phyloP scores from a whole-genome alignment of 2,113 vertebrate genomes.

The Oxyruncus cristatus region DNA sequence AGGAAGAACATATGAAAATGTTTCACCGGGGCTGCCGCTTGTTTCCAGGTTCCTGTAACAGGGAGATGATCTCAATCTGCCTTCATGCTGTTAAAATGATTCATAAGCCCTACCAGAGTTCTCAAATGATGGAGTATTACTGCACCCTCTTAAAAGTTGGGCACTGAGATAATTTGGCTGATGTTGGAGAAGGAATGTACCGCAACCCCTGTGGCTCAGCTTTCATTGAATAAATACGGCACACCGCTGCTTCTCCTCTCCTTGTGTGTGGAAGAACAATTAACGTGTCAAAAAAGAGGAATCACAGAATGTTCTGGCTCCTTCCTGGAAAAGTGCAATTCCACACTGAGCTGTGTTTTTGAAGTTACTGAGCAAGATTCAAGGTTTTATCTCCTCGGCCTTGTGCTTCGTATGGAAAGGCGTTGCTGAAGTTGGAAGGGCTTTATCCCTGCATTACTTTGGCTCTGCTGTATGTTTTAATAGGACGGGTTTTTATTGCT shows the following conservation, averaged over 20 bases:
- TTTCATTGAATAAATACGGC: conserved; percentile 79
- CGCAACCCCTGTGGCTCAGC: conserved; percentile 75
- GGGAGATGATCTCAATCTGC: conserved; percentile 82
- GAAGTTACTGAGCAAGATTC: conserved; percentile 62
- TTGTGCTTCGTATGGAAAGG: not conserved
- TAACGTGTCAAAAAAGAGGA: conserved; percentile 79
- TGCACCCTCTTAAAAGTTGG: conserved; percentile 79
- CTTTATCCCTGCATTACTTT: not conserved
- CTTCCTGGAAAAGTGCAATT: conserved; percentile 63
- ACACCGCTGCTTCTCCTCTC: conserved; percentile 74
- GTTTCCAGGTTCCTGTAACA: conserved; percentile 77
- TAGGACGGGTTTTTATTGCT: not conserved
- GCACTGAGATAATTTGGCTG: conserved; percentile 83
- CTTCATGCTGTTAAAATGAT: conserved; percentile 83
- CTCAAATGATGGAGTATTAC: conserved; percentile 81
- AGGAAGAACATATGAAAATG: conserved; percentile 67
- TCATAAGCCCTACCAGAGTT: conserved; percentile 73
- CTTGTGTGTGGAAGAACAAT: conserved; percentile 75
- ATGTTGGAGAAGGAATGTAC: conserved; percentile 76
- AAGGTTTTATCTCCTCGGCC: conserved; percentile 49
- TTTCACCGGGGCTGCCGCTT: conserved; percentile 72
- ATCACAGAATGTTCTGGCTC: conserved; percentile 67
- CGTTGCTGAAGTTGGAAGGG: not conserved
- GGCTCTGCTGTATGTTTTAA: not conserved
- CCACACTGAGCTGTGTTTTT: conserved; percentile 58